Evolutionary conservation across 2,888 invertebrate genomes (phyloP).

Genomic region (Carabus problematicus): DNA sequence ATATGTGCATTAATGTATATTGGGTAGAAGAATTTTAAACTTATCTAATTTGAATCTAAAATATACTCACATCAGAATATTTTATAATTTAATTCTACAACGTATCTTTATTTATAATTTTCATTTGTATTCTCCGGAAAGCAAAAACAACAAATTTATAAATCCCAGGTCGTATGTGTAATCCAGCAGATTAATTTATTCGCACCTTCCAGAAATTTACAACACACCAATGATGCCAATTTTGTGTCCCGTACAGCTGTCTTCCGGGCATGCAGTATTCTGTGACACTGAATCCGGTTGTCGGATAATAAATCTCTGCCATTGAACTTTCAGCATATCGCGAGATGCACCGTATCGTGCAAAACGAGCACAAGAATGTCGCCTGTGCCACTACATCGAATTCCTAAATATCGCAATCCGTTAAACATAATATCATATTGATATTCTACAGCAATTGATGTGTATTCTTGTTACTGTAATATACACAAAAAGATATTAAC

Average conservation of each 20-base stretch:
- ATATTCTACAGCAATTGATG: too few relatives aligned
- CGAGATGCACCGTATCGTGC: neutral
- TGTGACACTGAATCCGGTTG: constrained; percentile 15
- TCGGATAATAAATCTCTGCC: constrained; percentile 26
- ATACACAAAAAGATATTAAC: too few relatives aligned
- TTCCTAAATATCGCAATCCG: too few relatives aligned
- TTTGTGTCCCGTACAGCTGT: neutral
- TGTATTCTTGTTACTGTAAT: too few relatives aligned
- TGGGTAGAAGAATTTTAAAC: too few relatives aligned
- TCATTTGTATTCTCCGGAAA: too few relatives aligned
- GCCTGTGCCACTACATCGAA: neutral
- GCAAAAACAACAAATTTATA: neutral
- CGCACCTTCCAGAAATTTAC: constrained; percentile 1
- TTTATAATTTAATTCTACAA: too few relatives aligned
- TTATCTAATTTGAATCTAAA: too few relatives aligned
- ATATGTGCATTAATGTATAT: too few relatives aligned
- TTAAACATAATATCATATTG: too few relatives aligned
- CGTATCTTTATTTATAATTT: too few relatives aligned
- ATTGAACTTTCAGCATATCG: constrained; percentile 28
- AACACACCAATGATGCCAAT: constrained; percentile 5
- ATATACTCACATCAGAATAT: too few relatives aligned
- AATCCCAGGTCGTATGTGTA: constrained; percentile 1
- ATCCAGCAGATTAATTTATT: neutral
- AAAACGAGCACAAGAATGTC: neutral
- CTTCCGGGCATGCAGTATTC: constrained; percentile 7